Percentiles rank a stretch among this genome's conserved stretches.
phyloP scores from a whole-genome alignment of 2,888 invertebrate species.

The Tipula unca region DNA sequence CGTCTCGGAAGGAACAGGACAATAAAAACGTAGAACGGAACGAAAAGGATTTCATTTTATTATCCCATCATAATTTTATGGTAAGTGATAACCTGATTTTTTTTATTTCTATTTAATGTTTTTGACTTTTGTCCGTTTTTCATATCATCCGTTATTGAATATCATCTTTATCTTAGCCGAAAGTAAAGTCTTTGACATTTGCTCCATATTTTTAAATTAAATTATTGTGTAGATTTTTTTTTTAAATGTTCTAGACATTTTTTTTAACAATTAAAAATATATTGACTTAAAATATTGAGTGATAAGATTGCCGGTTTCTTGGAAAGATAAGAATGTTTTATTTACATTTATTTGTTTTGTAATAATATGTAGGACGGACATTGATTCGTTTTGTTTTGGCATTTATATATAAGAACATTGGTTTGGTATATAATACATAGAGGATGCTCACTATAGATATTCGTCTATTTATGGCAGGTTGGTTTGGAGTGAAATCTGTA shows the following conservation, averaged over 20 bases:
- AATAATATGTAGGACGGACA: not conserved
- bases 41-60: not conserved
- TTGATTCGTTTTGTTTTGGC: not conserved
- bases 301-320: not conserved
- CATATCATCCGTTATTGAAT: not conserved
- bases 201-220: not conserved
- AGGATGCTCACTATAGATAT: too few species aligned
- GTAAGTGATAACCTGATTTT: not conserved
- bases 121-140: not conserved
- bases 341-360: not conserved
- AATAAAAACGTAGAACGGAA: not conserved
- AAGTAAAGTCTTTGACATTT: not conserved
- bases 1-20: not conserved
- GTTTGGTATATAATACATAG: too few species aligned
- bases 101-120: not conserved
- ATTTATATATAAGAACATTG: not conserved
- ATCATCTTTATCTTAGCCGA: not conserved
- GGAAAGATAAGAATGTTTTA: not conserved
- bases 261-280: not conserved
- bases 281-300: not conserved
- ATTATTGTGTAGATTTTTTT: not conserved
- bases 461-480: too few species aligned
- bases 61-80: not conserved
- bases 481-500: too few species aligned
- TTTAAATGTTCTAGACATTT: not conserved